Conservation (phyloP, 2,113 vertebrate species). For the Eurystomus gularis region DNA sequence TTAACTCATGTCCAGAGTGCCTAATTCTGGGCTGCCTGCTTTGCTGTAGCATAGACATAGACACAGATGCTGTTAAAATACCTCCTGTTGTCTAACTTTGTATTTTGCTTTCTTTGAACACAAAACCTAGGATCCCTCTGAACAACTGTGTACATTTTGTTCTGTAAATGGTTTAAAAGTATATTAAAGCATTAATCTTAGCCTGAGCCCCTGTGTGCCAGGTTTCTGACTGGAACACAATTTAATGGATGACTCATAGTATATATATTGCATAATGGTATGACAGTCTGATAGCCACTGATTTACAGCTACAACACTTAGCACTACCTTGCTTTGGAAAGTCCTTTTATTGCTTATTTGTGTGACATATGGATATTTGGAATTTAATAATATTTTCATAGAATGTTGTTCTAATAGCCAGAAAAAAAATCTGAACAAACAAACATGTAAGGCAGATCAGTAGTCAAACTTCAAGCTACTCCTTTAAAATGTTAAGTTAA, state of each 20-base stretch:
- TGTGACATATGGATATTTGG: not conserved
- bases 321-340: slow-evolving; percentile 4
- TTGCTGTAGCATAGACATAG: not conserved
- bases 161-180: not conserved
- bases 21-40: not conserved
- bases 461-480: not conserved
- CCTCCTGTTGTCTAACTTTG: not conserved
- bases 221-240: slow-evolving; percentile 33
- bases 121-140: not conserved
- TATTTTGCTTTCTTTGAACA: not conserved
- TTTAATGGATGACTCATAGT: slow-evolving; percentile 29
- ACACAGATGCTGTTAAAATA: not conserved
- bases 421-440: not conserved
- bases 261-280: not conserved
- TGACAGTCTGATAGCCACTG: not conserved
- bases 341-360: slow-evolving; percentile 19
- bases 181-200: slow-evolving; percentile 37
- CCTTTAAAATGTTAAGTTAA: not conserved
- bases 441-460: not conserved
- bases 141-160: not conserved
- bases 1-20: not conserved
- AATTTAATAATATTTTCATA: not conserved
- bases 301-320: slow-evolving; percentile 35
- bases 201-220: not conserved
- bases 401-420: not conserved